Evolutionary conservation across 2,113 vertebrate species (phyloP).

Genomic region (Prochilodus magdalenae): DNA sequence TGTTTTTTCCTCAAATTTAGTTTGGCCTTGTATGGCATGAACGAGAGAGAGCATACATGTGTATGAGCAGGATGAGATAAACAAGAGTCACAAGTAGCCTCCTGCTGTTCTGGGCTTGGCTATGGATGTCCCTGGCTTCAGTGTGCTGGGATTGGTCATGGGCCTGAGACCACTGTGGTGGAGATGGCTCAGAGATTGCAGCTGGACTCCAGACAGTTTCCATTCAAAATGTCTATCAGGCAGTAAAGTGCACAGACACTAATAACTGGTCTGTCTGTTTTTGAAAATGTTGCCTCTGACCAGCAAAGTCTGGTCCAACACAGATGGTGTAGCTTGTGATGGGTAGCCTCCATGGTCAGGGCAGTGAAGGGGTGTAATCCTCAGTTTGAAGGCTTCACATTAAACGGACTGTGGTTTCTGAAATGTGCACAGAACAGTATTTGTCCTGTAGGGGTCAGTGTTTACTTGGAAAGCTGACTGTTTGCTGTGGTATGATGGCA

Average conservation of each 20-base stretch:
- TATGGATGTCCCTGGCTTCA: not conserved
- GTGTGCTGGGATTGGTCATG: not conserved
- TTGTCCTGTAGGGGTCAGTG: slow-evolving; percentile 20
- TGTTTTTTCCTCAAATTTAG: too few species aligned
- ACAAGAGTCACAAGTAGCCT: too few species aligned
- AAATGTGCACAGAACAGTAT: not conserved
- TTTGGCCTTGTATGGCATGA: too few species aligned
- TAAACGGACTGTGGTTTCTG: too few species aligned
- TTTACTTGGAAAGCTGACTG: not conserved
- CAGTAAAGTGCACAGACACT: not conserved
- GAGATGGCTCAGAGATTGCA: not conserved
- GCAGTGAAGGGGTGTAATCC: not conserved
- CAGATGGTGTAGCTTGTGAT: not conserved
- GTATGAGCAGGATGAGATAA: not conserved
- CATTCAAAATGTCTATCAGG: not conserved
- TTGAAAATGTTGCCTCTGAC: not conserved
- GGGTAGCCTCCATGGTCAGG: not conserved
- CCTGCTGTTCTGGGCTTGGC: not conserved
- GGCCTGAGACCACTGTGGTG: not conserved
- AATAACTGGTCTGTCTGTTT: not conserved
- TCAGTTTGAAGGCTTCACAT: not conserved
- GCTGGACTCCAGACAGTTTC: not conserved
- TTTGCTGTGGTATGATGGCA: not conserved
- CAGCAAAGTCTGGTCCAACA: not conserved
- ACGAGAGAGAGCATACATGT: not conserved